Base-by-base conservation (phyloP, 2,113 vertebrate genomes). In the Neodontobutis hainanensis region DNA sequence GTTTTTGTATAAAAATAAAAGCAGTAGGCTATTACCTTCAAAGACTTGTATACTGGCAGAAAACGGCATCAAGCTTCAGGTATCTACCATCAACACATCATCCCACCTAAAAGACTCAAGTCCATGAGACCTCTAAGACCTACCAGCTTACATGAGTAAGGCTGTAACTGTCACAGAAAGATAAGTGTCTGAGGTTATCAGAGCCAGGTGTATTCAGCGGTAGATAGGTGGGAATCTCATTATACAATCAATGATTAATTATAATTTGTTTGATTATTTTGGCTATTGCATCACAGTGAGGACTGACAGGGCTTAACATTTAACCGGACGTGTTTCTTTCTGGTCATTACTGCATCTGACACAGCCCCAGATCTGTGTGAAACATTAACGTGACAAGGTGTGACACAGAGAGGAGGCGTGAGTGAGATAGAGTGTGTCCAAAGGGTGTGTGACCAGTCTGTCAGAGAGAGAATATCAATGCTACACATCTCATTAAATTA, bases 21-120 rank as follows among this genome's bases (percentile, higher is more conserved):
- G 32, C 16, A 63, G 40, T 43, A 16, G 49, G 15, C 38, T 72
- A 32, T 15, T 86, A 87, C 73, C 76, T 83, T 74, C 68, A 11
- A 60, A 44, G 61, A 44, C 53, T 3, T 57, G 47, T 62, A 62
- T 6, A 56, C 58, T 32, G 60, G 49, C 44, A 50, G 46, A 61
- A 65, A 49, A 48, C 43, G 48, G 27, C 16, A 27, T 69, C 52
- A 45, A 12, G 12, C 19, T 27, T 60, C 40, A 62, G 1, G 16
- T 38, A 0, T 9, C n/a, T 55, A 36, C 53, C 61, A 68, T 62
- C 61, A 40, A 16, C 36, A 46, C 32, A 49, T 11, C 14, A 60
- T 58, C 66, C 46, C 71, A 66, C 63, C 81, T 63, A 70, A 56
- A 50, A 53, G 67, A 51, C 45, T 40, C 49, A 76, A 80, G 76